phyloP scores from a whole-genome alignment of 2,888 invertebrate genomes.

The Dione vanillae region DNA sequence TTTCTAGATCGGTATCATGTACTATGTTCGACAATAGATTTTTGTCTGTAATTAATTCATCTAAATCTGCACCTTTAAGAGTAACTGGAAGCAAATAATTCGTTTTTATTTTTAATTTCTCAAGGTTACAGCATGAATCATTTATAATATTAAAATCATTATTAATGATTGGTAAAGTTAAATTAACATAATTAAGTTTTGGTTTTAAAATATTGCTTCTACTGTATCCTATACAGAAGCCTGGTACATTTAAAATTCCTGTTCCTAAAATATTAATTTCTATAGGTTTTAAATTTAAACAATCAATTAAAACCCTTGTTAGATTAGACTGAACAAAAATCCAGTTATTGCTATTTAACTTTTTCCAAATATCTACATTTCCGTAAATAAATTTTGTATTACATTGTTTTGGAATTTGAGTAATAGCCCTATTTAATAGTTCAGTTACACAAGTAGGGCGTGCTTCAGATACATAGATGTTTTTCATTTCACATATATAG shows the following conservation, averaged over 20 bases:
- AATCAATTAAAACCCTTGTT: not conserved
- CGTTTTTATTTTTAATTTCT: too few relatives aligned
- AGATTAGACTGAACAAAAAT: not conserved
- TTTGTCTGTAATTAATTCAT: too few relatives aligned
- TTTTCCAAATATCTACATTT: not conserved
- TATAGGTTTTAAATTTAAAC: not conserved
- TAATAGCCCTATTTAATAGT: constrained; percentile 29
- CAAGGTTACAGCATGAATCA: too few relatives aligned
- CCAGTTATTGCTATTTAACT: not conserved
- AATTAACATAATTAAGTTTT: too few relatives aligned
- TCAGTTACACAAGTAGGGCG: constrained; percentile 36
- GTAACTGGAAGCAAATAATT: too few relatives aligned
- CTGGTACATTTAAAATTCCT: not conserved
- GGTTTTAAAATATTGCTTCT: not conserved
- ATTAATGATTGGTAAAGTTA: too few relatives aligned
- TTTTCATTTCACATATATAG: constrained; percentile 32
- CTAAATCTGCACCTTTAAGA: too few relatives aligned
- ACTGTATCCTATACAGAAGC: not conserved
- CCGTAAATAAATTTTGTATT: constrained; percentile 28
- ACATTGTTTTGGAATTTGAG: constrained; percentile 15
- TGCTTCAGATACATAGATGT: constrained; percentile 22
- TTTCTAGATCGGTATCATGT: too few relatives aligned
- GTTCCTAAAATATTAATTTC: not conserved
- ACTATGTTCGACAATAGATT: too few relatives aligned
- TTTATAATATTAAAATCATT: too few relatives aligned